These are phyloP conservation scores for Vicugna pacos DNA, from an alignment of 2,113 vertebrate genomes.

Conservation along the genomic window DNA sequence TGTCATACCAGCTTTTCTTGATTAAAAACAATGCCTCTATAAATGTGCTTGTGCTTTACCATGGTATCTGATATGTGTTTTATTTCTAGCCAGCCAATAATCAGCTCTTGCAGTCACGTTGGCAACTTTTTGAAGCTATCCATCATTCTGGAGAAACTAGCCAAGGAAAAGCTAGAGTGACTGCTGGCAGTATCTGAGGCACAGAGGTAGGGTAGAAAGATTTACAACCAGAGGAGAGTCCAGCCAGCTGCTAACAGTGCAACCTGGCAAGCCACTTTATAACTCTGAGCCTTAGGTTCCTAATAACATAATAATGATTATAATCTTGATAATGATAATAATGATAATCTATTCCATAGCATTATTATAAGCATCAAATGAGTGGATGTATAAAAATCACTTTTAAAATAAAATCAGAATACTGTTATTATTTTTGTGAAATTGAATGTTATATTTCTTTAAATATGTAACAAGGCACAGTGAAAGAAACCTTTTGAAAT, in stretches of 20 bases:
- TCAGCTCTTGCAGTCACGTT: slow-evolving; percentile 54
- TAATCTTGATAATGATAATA: background rate
- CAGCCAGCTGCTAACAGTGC: slow-evolving; percentile 41
- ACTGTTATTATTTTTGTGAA: background rate
- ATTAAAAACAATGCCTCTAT: slow-evolving; percentile 71
- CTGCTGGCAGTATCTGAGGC: slow-evolving; percentile 42
- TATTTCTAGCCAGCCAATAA: slow-evolving; percentile 57
- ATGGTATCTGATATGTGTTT: slow-evolving; percentile 51
- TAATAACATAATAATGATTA: slow-evolving; percentile 39
- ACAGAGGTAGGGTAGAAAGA: slow-evolving; percentile 30
- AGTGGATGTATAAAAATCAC: background rate
- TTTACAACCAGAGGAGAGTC: slow-evolving; percentile 12
- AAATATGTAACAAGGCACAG: background rate
- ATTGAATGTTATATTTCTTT: background rate
- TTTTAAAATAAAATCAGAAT: slow-evolving; percentile 25
- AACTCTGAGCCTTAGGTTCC: background rate
- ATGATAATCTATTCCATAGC: background rate
- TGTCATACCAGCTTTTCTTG: slow-evolving; percentile 47
- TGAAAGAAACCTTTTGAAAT: slow-evolving; percentile 2
- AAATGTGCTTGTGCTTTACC: slow-evolving; percentile 8
- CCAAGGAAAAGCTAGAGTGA: slow-evolving; percentile 60
- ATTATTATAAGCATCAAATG: background rate
- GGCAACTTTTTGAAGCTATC: slow-evolving; percentile 65
- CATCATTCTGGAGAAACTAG: slow-evolving; percentile 61
- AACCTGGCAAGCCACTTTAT: slow-evolving; percentile 22